phyloP scores from a whole-genome alignment of 2,113 vertebrate genomes.

The Brachirus orientalis region DNA sequence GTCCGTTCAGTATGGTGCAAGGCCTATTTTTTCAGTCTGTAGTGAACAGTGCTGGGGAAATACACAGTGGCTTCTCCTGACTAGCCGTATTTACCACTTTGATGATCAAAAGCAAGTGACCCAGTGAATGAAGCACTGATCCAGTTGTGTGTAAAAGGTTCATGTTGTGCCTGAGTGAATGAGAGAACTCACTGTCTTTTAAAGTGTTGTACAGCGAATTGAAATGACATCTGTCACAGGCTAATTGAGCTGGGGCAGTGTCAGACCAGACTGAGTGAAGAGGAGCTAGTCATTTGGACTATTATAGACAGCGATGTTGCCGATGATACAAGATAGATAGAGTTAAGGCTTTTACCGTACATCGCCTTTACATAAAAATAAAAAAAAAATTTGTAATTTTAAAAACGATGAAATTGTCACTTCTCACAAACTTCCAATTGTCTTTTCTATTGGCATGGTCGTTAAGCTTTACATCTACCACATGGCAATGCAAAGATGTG shows the following conservation, averaged over 20 bases:
- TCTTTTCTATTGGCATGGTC: no score
- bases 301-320: conserved; percentile 7
- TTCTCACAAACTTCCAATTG: no score
- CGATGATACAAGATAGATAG: not conserved
- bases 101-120: conserved; percentile 6
- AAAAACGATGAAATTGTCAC: no score
- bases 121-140: conserved; percentile 5
- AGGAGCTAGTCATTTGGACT: not conserved
- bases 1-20: conserved; percentile 1
- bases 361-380: no score
- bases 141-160: conserved; percentile 1
- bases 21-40: conserved; percentile 1
- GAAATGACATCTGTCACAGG: conserved; percentile 23
- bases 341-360: not conserved
- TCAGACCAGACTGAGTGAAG: conserved; percentile 5
- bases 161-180: conserved; percentile 1
- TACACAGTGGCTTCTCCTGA: not conserved
- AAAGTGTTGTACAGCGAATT: no score
- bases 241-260: conserved; percentile 8
- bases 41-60: not conserved
- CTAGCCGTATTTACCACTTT: conserved; percentile 9
- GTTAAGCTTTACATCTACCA: no score
- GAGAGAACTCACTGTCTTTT: no score
- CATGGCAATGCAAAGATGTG: no score
- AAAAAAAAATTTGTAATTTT: no score